These are phyloP conservation scores for Argya squamiceps DNA, from an alignment of 2,797 vertebrate genomes.

Conservation along the genomic window DNA sequence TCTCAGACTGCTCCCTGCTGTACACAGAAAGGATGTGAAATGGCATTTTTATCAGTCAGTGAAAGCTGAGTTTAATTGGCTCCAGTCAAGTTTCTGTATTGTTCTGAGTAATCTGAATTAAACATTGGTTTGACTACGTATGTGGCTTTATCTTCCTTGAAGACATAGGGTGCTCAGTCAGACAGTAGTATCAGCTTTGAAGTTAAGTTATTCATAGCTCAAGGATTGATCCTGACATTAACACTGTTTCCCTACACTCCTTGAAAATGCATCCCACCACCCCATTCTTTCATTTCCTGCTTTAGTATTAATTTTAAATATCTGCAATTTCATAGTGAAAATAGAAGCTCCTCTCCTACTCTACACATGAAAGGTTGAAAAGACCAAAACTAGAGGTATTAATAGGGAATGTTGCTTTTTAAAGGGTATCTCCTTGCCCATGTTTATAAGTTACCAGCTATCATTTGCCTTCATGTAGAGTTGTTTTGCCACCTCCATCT, in stretches of 20 bases:
- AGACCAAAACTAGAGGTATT: neutral
- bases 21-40: neutral
- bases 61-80: slow-evolving; percentile 64
- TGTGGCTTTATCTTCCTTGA: slow-evolving; percentile 64
- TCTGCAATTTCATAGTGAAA: neutral
- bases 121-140: slow-evolving; percentile 63
- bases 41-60: slow-evolving; percentile 54
- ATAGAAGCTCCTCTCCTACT: neutral
- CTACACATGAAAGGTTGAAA: neutral
- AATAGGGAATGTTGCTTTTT: neutral
- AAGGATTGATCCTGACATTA: slow-evolving; percentile 57
- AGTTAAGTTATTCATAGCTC: slow-evolving; percentile 70
- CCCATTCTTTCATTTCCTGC: slow-evolving; percentile 46
- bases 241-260: slow-evolving; percentile 6
- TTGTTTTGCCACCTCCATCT: neutral
- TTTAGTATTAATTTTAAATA: slow-evolving; percentile 51
- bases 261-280: slow-evolving; percentile 27
- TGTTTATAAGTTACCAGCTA: neutral
- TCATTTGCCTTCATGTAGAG: neutral
- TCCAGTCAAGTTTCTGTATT: slow-evolving; percentile 49
- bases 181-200: slow-evolving; percentile 61
- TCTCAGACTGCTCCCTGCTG: neutral
- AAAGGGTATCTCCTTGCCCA: neutral
- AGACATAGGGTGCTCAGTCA: slow-evolving; percentile 57
- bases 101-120: slow-evolving; percentile 65